Base-by-base conservation (phyloP, 2,797 vertebrate genomes). In the Tiaroga cobitis region DNA sequence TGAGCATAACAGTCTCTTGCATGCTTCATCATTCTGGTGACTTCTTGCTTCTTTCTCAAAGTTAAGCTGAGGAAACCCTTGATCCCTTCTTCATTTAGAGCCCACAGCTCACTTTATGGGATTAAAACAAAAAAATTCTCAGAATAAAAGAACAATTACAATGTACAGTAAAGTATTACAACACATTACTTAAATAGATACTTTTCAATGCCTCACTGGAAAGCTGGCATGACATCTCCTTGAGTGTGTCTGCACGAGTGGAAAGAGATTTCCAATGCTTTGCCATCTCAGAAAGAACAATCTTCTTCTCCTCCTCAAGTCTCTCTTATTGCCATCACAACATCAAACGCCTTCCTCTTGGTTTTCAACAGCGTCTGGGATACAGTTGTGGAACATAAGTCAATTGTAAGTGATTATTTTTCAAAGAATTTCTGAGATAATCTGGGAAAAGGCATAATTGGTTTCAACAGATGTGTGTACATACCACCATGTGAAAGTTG, bases 391-490 rank as follows among this genome's bases (percentile, higher is more conserved):
- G 65, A 34, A 67, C 19, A 34, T 67, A 67, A 34, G 29, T 34
- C 2, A 67, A 34, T 67, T 67, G 29, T 67, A 65, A 32, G 63
- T 65, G 41, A 41, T 41, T 41, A 41, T 41, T 67, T 67, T 67
- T 67, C 16, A 32, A 67, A 67, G 13, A 29, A 67, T 67, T 18
- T 67, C 11, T 34, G 26, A 67, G 13, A 67, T 34, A 67, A 67
- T 67, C 29, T 67, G 65, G 29, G 65, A 67, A 19, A 67, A 67
- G 65, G 65, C 29, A 67, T 67, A 67, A 34, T 67, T 67, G 13
- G 2, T 67, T 67, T 67, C 26, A 78, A 61, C 75, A 56, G 51
- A 78, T 59, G n/a, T 78, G 54, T 76, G 49, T 51, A 76, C 74
- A 76, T 51, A 76, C 74, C 74, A 76, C 74, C 24, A 56, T 56